Percentiles rank a stretch among this genome's conserved stretches.
phyloP scores from a whole-genome alignment of 2,888 invertebrate genomes.

The Acronicta alni region DNA sequence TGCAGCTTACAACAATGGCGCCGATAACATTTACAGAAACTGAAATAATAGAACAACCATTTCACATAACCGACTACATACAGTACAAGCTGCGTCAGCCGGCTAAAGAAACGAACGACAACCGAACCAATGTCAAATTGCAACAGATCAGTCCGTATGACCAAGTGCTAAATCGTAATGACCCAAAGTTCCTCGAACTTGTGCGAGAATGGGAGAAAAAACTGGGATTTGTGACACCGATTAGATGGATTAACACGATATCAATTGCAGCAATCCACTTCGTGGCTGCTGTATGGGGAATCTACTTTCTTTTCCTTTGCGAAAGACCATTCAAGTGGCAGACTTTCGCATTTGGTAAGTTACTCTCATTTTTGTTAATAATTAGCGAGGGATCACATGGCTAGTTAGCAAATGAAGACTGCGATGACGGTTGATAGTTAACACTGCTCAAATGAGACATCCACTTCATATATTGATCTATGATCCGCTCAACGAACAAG shows the following conservation, averaged over 20 bases:
- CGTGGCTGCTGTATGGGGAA: conserved; percentile 73
- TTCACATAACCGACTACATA: conserved; percentile 37
- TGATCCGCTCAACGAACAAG: too few relatives aligned
- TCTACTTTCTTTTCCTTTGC: conserved; percentile 63
- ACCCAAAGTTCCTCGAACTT: conserved; percentile 65
- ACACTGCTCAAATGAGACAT: too few relatives aligned
- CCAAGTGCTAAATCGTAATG: conserved; percentile 59
- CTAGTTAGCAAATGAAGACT: not conserved
- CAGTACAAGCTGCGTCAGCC: conserved; percentile 53
- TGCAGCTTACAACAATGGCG: conserved; percentile 62
- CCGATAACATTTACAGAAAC: conserved; percentile 62
- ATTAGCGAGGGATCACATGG: not conserved
- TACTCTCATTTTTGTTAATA: not conserved
- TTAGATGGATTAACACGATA: conserved; percentile 91
- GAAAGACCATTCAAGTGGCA: conserved; percentile 70
- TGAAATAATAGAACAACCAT: conserved; percentile 51
- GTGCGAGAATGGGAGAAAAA: conserved; percentile 75
- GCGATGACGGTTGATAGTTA: not conserved
- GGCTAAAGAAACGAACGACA: conserved; percentile 31
- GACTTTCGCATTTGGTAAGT: conserved; percentile 90
- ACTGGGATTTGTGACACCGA: conserved; percentile 88
- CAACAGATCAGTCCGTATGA: conserved; percentile 60
- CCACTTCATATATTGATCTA: too few relatives aligned
- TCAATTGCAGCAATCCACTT: conserved; percentile 83
- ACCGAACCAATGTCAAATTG: conserved; percentile 14